Conservation (phyloP, 2,888 invertebrate genomes). For the Clistopyga incitator region DNA sequence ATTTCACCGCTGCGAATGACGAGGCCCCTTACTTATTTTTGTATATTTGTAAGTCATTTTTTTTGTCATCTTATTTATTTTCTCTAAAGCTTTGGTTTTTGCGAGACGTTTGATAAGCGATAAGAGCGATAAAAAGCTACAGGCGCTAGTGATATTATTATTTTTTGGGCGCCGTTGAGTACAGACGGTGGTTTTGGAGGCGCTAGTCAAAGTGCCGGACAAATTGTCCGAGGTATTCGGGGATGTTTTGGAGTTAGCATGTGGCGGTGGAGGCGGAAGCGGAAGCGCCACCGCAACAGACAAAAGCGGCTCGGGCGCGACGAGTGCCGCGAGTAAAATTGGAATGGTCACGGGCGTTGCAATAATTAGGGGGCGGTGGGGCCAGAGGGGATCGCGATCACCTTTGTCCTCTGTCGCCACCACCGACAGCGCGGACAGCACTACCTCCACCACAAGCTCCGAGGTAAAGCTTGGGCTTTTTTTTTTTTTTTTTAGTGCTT, state of each 20-base stretch:
- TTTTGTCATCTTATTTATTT: too few species aligned
- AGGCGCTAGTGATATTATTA: background rate
- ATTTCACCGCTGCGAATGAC: background rate
- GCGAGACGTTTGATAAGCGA: too few species aligned
- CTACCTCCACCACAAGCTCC: slow-evolving; percentile 77
- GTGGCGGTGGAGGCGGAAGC: slow-evolving; percentile 74
- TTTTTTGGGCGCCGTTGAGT: slow-evolving; percentile 5
- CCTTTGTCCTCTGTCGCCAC: slow-evolving; percentile 78
- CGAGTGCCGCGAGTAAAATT: slow-evolving; percentile 74
- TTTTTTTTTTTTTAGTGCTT: background rate
- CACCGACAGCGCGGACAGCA: slow-evolving; percentile 80
- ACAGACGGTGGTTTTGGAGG: slow-evolving; percentile 74
- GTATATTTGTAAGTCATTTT: too few species aligned
- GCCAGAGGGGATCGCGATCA: slow-evolving; percentile 77
- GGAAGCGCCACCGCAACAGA: slow-evolving; percentile 68
- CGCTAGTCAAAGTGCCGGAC: slow-evolving; percentile 82
- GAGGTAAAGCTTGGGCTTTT: slow-evolving; percentile 74
- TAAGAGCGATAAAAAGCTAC: too few species aligned
- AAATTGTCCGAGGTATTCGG: slow-evolving; percentile 82
- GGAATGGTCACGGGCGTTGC: slow-evolving; percentile 80
- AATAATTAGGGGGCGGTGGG: slow-evolving; percentile 79
- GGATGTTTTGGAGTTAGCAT: slow-evolving; percentile 82
- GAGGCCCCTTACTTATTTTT: too few species aligned
- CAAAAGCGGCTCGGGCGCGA: slow-evolving; percentile 54
- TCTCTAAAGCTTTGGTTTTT: too few species aligned